phyloP scores from a whole-genome alignment of 2,797 vertebrate species.

The Odontamblyopus rebecca region DNA sequence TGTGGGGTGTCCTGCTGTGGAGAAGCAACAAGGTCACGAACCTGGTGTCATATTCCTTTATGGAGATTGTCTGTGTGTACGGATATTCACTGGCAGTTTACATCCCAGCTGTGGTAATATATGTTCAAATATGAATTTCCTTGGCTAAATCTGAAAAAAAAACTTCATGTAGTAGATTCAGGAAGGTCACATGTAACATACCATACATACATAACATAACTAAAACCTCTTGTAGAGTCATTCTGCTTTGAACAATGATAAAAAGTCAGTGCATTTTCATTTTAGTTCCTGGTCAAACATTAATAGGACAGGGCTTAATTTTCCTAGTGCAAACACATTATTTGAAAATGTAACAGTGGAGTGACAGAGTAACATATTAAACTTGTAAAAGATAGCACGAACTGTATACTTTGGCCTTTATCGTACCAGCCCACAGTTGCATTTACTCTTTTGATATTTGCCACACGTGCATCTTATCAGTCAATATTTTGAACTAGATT shows the following conservation, averaged over 20 bases:
- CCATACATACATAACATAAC: no score
- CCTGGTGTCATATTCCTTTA: slow-evolving; percentile 92
- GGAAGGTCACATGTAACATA: no score
- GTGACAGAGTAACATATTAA: neutral
- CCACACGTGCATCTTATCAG: neutral
- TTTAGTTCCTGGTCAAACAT: neutral
- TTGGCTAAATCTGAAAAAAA: neutral
- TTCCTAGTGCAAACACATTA: neutral
- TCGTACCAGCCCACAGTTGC: neutral
- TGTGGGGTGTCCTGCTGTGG: slow-evolving; percentile 95
- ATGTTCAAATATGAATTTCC: neutral
- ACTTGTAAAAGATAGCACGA: neutral
- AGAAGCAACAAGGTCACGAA: slow-evolving; percentile 91
- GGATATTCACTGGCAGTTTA: slow-evolving; percentile 96
- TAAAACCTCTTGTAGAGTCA: neutral
- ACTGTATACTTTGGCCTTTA: neutral
- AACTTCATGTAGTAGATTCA: neutral
- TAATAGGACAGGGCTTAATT: no score
- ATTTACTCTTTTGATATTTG: neutral
- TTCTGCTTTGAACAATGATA: neutral
- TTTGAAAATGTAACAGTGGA: neutral
- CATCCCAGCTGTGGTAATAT: slow-evolving; percentile 91
- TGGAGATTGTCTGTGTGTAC: slow-evolving; percentile 96
- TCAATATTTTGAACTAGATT: no score
- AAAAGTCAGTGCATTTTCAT: neutral